phyloP scores from a whole-genome alignment of 2,888 invertebrate species.

The Euphydryas editha region DNA sequence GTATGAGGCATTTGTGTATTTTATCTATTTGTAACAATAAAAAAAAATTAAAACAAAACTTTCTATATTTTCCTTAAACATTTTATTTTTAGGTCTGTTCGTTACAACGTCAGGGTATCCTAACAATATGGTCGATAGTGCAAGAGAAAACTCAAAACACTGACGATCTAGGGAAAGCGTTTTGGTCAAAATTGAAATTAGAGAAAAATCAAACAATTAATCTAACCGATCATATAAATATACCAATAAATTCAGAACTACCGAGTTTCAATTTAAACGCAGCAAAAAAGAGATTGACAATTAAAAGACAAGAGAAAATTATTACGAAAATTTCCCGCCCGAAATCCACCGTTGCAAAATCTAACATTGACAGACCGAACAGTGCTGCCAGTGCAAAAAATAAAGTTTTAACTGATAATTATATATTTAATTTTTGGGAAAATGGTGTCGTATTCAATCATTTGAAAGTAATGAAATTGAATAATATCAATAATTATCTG shows the following conservation, averaged over 20 bases:
- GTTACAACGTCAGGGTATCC: slow-evolving; percentile 64
- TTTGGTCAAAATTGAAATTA: slow-evolving; percentile 68
- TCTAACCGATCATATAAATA: slow-evolving; percentile 57
- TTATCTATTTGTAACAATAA: too few species aligned
- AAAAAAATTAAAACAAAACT: neutral
- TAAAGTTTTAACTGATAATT: slow-evolving; percentile 48
- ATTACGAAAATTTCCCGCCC: slow-evolving; percentile 52
- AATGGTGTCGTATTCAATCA: slow-evolving; percentile 62
- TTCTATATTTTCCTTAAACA: neutral
- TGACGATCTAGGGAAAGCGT: slow-evolving; percentile 68
- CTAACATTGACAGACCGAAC: slow-evolving; percentile 56
- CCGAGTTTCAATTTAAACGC: slow-evolving; percentile 63
- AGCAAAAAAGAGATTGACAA: slow-evolving; percentile 62
- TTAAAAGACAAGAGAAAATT: slow-evolving; percentile 57
- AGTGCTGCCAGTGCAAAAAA: slow-evolving; percentile 63
- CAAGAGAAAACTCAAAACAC: slow-evolving; percentile 59
- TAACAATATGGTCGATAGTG: slow-evolving; percentile 71
- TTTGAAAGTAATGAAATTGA: slow-evolving; percentile 62
- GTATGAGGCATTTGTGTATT: too few species aligned
- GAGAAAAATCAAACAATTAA: slow-evolving; percentile 63
- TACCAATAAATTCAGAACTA: slow-evolving; percentile 40
- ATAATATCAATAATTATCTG: slow-evolving; percentile 61
- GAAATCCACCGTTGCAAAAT: slow-evolving; percentile 52
- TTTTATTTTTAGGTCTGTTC: slow-evolving; percentile 60
- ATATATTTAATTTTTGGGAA: slow-evolving; percentile 56